Evolutionary conservation across 2,888 invertebrate species (phyloP).

Genomic region (Campoletis raptor): DNA sequence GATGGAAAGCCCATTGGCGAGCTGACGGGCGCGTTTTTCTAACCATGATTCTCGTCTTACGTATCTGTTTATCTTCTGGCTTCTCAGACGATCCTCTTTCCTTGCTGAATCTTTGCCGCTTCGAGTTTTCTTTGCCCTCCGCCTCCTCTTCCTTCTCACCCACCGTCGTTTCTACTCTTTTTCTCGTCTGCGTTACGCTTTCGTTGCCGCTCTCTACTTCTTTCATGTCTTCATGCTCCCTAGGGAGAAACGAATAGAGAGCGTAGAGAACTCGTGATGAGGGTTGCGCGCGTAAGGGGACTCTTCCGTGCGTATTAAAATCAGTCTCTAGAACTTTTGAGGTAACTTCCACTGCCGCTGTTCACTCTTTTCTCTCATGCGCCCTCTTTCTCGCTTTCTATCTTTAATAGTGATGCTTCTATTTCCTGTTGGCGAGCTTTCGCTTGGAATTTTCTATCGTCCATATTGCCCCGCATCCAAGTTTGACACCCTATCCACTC

Average conservation of each 20-base stretch:
- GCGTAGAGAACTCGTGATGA: slow-evolving; percentile 25
- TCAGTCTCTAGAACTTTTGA: slow-evolving; percentile 74
- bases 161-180: slow-evolving; percentile 22
- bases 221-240: slow-evolving; percentile 63
- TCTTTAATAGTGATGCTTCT: slow-evolving; percentile 28
- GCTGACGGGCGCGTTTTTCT: slow-evolving; percentile 53
- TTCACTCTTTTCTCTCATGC: slow-evolving; percentile 1
- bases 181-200: slow-evolving; percentile 41
- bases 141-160: neutral
- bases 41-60: slow-evolving; percentile 42
- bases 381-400: neutral
- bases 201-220: slow-evolving; percentile 55
- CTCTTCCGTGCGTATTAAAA: slow-evolving; percentile 75
- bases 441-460: slow-evolving; percentile 70
- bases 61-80: slow-evolving; percentile 74
- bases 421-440: slow-evolving; percentile 37
- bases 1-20: slow-evolving; percentile 47
- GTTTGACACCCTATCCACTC: slow-evolving; percentile 47
- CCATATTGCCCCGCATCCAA: slow-evolving; percentile 63
- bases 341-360: slow-evolving; percentile 65
- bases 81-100: slow-evolving; percentile 53
- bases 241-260: slow-evolving; percentile 46
- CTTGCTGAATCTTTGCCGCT: slow-evolving; percentile 15
- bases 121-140: slow-evolving; percentile 35
- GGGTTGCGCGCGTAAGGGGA: slow-evolving; percentile 48